Evolutionary conservation across 2,888 invertebrate species (phyloP).

Genomic region (Camponotus fellah): DNA sequence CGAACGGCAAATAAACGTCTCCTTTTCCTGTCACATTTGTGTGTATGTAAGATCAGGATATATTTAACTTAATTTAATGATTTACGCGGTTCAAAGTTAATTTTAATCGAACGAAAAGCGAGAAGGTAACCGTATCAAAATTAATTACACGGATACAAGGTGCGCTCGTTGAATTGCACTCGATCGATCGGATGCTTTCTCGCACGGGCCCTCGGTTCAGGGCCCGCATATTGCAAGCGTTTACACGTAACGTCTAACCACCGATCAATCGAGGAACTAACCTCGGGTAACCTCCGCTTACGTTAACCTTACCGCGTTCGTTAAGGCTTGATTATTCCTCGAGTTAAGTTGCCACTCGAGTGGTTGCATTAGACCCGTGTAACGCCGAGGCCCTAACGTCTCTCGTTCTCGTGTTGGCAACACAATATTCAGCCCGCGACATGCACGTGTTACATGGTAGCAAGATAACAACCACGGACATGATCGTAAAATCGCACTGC

Average conservation of each 20-base stretch:
- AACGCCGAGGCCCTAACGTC: neutral
- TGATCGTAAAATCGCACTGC: neutral
- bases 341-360: slow-evolving; percentile 65
- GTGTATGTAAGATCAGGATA: neutral
- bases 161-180: neutral
- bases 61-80: neutral
- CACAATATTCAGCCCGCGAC: slow-evolving; percentile 54
- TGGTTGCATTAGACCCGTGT: slow-evolving; percentile 62
- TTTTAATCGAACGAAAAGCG: neutral
- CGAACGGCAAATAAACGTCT: neutral
- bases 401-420: slow-evolving; percentile 3
- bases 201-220: neutral
- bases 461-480: neutral
- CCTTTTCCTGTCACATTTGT: neutral
- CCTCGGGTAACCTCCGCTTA: slow-evolving; percentile 69
- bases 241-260: slow-evolving; percentile 65
- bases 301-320: slow-evolving; percentile 61
- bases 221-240: neutral
- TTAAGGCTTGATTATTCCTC: slow-evolving; percentile 72
- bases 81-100: neutral
- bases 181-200: neutral
- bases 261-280: slow-evolving; percentile 69
- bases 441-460: neutral
- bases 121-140: neutral
- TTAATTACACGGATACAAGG: slow-evolving; percentile 21